These are phyloP conservation scores for Palythoa grandiflora DNA, from an alignment of 92 coral and sea anemone species.

Conservation along the genomic window DNA sequence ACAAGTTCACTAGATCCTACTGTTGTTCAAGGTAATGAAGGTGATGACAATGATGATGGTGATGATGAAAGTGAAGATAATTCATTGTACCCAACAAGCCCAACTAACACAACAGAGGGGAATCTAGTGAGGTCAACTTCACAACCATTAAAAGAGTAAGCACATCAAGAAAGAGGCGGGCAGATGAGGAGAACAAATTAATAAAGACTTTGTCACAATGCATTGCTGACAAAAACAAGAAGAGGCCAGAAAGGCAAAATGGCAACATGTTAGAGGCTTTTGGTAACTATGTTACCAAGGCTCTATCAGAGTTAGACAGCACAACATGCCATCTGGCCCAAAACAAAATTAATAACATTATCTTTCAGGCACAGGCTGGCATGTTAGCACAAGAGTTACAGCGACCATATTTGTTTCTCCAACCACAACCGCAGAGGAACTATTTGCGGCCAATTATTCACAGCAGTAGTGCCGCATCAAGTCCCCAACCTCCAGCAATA, in stretches of 20 bases:
- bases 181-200: constrained; percentile 41
- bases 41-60: neutral
- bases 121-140: neutral
- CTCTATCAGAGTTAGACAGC: constrained; percentile 47
- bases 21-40: neutral
- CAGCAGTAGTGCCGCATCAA: constrained; percentile 4
- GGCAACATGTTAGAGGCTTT: constrained; percentile 39
- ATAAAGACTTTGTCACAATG: constrained; percentile 38
- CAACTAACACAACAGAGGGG: constrained; percentile 24
- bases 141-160: constrained; percentile 19
- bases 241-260: constrained; percentile 2
- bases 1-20: neutral
- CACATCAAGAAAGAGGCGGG: constrained; percentile 37
- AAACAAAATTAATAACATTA: constrained; percentile 48
- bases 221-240: constrained; percentile 34
- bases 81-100: constrained; percentile 28
- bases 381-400: constrained; percentile 34
- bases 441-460: neutral
- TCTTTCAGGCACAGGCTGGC: constrained; percentile 63
- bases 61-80: constrained; percentile 11
- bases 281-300: constrained; percentile 43
- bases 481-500: constrained; percentile 38
- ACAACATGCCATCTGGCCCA: constrained; percentile 41
- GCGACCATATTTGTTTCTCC: neutral
- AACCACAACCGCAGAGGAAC: constrained; percentile 5